Conservation (phyloP, 2,888 invertebrate genomes). For the Thymelicus acteon region DNA sequence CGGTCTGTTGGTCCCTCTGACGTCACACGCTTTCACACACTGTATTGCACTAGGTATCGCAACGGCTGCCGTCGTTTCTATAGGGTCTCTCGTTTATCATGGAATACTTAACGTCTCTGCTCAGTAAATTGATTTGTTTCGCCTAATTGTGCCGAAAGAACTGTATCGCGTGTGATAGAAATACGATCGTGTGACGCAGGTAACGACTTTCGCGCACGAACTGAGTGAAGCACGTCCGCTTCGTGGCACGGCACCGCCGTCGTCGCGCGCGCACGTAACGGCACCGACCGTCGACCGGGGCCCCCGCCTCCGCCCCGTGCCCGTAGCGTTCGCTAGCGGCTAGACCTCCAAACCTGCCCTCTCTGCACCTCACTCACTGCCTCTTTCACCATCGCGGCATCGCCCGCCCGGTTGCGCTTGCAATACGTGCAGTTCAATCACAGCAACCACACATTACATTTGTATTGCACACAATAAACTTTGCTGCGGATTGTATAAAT, state of each 20-base stretch:
- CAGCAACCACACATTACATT: not conserved
- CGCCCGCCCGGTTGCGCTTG: slow-evolving; percentile 41
- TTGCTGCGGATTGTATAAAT: slow-evolving; percentile 19
- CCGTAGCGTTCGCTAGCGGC: slow-evolving; percentile 43
- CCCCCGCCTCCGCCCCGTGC: slow-evolving; percentile 55
- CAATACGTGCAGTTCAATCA: slow-evolving; percentile 27
- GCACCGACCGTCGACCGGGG: slow-evolving; percentile 45
- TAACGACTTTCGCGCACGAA: slow-evolving; percentile 84
- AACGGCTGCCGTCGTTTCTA: slow-evolving; percentile 47
- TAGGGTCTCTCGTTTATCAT: slow-evolving; percentile 52
- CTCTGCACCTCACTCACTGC: slow-evolving; percentile 37
- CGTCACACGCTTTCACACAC: slow-evolving; percentile 81
- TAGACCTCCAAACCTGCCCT: slow-evolving; percentile 56
- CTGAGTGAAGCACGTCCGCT: slow-evolving; percentile 84
- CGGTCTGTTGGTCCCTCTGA: slow-evolving; percentile 76
- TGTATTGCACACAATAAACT: slow-evolving; percentile 26
- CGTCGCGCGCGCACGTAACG: slow-evolving; percentile 61
- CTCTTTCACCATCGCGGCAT: not conserved
- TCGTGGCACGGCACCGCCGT: slow-evolving; percentile 71
- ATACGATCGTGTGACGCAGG: slow-evolving; percentile 77
- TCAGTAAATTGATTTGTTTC: slow-evolving; percentile 62
- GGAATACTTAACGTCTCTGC: slow-evolving; percentile 54
- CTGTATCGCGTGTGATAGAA: slow-evolving; percentile 72
- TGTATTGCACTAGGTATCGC: slow-evolving; percentile 57
- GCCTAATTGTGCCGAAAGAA: slow-evolving; percentile 54